Conservation (phyloP, 2,888 invertebrate species). For the Zelleria hepariella region DNA sequence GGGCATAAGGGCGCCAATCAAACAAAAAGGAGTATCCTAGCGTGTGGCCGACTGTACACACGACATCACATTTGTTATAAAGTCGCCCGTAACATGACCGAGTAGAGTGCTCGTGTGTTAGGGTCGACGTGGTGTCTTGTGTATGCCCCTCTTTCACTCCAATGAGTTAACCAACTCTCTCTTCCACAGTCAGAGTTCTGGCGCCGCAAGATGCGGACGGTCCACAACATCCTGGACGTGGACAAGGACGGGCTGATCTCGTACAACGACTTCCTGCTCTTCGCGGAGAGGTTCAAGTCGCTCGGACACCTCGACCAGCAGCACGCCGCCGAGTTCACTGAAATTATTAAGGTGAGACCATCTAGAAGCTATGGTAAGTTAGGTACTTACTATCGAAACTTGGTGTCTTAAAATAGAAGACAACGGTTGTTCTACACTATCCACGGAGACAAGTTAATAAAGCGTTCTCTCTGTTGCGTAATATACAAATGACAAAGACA, state of each 20-base stretch:
- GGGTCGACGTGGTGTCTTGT: too few relatives aligned
- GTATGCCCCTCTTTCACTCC: neutral
- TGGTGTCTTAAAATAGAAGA: too few relatives aligned
- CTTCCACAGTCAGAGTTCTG: conserved; percentile 75
- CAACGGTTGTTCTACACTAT: too few relatives aligned
- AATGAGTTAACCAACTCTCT: neutral
- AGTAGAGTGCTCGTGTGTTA: too few relatives aligned
- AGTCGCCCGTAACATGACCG: too few relatives aligned
- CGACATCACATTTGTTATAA: too few relatives aligned
- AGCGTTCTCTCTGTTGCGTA: too few relatives aligned
- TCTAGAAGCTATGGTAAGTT: neutral
- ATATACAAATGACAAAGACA: too few relatives aligned
- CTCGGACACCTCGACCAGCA: conserved; percentile 79
- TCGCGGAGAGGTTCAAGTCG: conserved; percentile 81
- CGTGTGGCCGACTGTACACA: too few relatives aligned
- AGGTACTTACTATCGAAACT: neutral
- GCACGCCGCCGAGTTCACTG: conserved; percentile 78
- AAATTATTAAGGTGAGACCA: conserved; percentile 75
- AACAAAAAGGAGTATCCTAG: too few relatives aligned
- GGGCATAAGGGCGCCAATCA: too few relatives aligned
- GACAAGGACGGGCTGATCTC: conserved; percentile 90
- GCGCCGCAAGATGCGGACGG: conserved; percentile 88
- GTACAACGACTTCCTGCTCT: conserved; percentile 83
- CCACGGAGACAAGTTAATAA: too few relatives aligned
- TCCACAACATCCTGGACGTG: conserved; percentile 85